Base-by-base conservation (phyloP, 2,888 invertebrate genomes). In the Troides helena region DNA sequence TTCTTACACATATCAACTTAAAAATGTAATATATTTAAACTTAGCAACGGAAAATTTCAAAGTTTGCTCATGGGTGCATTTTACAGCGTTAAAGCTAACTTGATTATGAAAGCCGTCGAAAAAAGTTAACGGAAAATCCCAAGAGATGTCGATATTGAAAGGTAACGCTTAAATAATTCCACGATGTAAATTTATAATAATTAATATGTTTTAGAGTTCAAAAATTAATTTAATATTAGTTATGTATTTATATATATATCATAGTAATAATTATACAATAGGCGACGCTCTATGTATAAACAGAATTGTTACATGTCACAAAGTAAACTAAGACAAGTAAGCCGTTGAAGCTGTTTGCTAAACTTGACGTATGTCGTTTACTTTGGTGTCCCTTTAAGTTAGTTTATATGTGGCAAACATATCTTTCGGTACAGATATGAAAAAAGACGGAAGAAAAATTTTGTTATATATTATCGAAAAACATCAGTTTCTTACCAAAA, bases 321-420 rank as follows among this genome's bases (percentile, higher is more conserved):
- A 39, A 68, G 36, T 62, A 62, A 67, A 57, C 43, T 23, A 21
- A 56, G 30, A 2, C 58, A 68, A 30, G 23, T n/a, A 58, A 46
- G 23, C 63, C 50, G 36, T 58, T 58, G 58, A 63, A 62, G 59
- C 68, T 62, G 68, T 68, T 68, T 68, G 62, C 43, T 56, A 57
- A 67, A 68, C 62, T 67, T 43, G 56, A 57, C 62, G 23, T 57
- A 67, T 57, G n/a, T 57, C 23, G 30, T 18, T 62, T 67, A 67
- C 56, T 57, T n/a, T 50, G 21, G 57, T 18, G 57, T 21, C 57
- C 21, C 50, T 50, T 4, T 4, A 18, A 3, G 50, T 50, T 17
- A 50, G 14, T 50, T 50, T 50, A 50, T 50, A 50, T 17, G 14
- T 50, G 18, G 2, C 50, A 50, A 46, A 50, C 18, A 50, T 50